Evolutionary conservation across 2,113 vertebrate species (phyloP).

Genomic region (Rhadina sibilatrix): DNA sequence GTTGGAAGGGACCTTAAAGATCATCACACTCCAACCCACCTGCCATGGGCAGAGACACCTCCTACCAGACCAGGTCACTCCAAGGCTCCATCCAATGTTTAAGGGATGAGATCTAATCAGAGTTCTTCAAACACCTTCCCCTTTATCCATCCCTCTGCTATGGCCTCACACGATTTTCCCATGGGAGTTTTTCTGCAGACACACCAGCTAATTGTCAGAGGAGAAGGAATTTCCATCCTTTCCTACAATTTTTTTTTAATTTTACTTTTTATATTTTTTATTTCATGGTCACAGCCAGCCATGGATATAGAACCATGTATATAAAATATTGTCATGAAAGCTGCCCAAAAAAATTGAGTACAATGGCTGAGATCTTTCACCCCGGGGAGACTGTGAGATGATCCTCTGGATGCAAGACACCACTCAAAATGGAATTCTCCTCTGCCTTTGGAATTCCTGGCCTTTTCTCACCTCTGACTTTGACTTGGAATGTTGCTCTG

Average conservation of each 20-base stretch:
- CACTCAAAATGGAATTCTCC: not conserved
- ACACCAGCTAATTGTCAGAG: not conserved
- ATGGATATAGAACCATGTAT: not conserved
- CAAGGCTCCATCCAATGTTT: not conserved
- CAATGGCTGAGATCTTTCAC: not conserved
- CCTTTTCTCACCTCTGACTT: constrained; percentile 54
- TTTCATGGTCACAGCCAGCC: not conserved
- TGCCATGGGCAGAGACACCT: not conserved
- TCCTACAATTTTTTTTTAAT: accelerated
- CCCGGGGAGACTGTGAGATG: not conserved
- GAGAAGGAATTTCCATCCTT: not conserved
- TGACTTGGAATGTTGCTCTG: constrained; percentile 56
- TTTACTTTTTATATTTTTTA: no score
- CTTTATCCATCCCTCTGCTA: not conserved
- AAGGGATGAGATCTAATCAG: not conserved
- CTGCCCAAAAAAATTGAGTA: not conserved
- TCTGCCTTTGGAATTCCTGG: not conserved
- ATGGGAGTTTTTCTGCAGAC: not conserved
- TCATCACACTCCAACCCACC: not conserved
- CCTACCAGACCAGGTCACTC: not conserved
- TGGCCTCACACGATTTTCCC: not conserved
- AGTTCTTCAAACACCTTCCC: not conserved
- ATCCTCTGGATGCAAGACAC: accelerated
- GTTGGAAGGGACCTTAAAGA: not conserved
- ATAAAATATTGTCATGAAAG: not conserved